Percentiles rank a stretch among this genome's conserved stretches.
These are phyloP conservation scores for Drosophila tropicalis DNA, from an alignment of 1,140 invertebrate species.

Conservation along the genomic window DNA sequence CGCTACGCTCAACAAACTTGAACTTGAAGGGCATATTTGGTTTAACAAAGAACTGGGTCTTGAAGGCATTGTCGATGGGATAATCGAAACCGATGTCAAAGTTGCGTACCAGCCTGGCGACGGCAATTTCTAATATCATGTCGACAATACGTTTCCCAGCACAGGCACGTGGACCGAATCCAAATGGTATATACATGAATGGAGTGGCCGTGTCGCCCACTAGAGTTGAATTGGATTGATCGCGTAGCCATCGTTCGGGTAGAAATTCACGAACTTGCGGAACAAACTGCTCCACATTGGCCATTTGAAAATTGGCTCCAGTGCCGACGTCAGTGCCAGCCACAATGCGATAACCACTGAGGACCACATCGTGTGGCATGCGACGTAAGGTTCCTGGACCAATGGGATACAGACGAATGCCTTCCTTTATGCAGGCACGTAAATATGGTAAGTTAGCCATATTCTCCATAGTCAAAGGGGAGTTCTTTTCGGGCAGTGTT, in stretches of 20 bases:
- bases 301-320: constrained; percentile 83
- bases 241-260: constrained; percentile 86
- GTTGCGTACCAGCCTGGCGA: constrained; percentile 86
- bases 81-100: constrained; percentile 85
- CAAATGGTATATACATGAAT: constrained; percentile 86
- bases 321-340: constrained; percentile 85
- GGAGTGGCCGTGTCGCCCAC: constrained; percentile 84
- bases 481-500: constrained; percentile 83
- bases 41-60: constrained; percentile 61
- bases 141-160: constrained; percentile 87
- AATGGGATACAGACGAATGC: constrained; percentile 85
- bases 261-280: constrained; percentile 84
- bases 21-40: constrained; percentile 76
- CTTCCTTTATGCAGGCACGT: constrained; percentile 87
- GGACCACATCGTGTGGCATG: constrained; percentile 84
- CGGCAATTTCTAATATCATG: constrained; percentile 87
- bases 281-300: constrained; percentile 84
- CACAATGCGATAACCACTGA: constrained; percentile 86
- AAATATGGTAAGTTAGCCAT: constrained; percentile 86
- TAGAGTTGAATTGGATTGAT: constrained; percentile 49
- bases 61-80: constrained; percentile 70
- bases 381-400: constrained; percentile 84
- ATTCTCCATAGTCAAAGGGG: constrained; percentile 84
- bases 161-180: constrained; percentile 86
- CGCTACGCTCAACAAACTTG: constrained; percentile 67